These are phyloP conservation scores for Saccostrea echinata DNA, from an alignment of 1,140 invertebrate species.

Conservation along the genomic window DNA sequence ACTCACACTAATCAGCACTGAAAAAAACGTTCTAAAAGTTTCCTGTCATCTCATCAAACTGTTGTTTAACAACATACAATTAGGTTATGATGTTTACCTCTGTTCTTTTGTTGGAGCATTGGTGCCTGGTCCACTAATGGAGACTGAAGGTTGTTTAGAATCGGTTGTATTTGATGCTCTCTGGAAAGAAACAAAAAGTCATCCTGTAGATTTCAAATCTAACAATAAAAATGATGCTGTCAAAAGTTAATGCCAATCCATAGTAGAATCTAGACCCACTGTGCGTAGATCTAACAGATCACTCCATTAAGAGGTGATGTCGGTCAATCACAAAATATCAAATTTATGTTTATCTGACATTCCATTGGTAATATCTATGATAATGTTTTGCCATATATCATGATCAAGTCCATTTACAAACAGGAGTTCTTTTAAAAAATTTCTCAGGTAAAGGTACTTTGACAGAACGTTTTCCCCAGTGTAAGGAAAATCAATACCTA, in stretches of 20 bases:
- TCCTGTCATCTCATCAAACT: background rate
- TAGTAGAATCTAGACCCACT: background rate
- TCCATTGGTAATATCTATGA: slow-evolving; percentile 21
- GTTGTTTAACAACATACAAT: background rate
- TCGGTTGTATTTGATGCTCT: background rate
- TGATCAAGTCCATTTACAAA: slow-evolving; percentile 9
- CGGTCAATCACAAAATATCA: slow-evolving; percentile 25
- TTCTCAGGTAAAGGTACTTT: slow-evolving; percentile 34
- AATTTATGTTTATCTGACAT: slow-evolving; percentile 33
- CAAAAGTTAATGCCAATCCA: slow-evolving; percentile 2
- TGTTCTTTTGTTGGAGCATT: slow-evolving; percentile 25
- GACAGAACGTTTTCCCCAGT: background rate
- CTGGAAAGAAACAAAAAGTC: background rate
- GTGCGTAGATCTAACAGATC: background rate
- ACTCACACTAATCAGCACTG: background rate
- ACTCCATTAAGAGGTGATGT: background rate
- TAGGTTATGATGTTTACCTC: background rate
- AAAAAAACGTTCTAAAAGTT: background rate
- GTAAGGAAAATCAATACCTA: slow-evolving; percentile 14
- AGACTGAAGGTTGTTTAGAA: background rate
- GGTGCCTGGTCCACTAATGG: slow-evolving; percentile 7
- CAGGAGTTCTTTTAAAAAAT: background rate
- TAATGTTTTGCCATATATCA: slow-evolving; percentile 25
- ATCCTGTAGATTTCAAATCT: background rate
- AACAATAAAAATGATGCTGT: background rate